These are phyloP conservation scores for Mythimna ferrago DNA, from an alignment of 2,888 invertebrate genomes.

Conservation along the genomic window DNA sequence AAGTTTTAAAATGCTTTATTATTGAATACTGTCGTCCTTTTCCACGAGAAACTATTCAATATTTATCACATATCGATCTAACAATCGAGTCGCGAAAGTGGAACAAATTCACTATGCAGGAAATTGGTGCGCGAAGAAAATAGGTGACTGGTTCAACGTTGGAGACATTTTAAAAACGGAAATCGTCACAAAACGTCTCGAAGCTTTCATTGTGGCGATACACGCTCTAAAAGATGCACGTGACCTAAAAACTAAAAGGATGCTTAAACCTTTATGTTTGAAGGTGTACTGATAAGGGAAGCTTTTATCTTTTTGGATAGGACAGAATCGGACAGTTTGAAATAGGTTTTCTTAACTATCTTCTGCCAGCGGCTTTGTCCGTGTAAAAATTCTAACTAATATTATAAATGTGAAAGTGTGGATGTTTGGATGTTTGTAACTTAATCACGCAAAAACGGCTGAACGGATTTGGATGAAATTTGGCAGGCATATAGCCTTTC, in stretches of 20 bases:
- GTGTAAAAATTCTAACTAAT: too few species aligned
- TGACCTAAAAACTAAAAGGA: slow-evolving; percentile 22
- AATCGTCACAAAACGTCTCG: neutral
- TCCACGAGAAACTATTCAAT: neutral
- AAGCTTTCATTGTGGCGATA: neutral
- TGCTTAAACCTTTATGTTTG: neutral
- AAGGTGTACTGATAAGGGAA: neutral
- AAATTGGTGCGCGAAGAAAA: slow-evolving; percentile 12
- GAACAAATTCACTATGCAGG: slow-evolving; percentile 5
- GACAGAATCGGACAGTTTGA: neutral
- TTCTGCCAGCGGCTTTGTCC: too few species aligned
- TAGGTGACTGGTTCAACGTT: neutral
- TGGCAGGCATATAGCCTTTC: too few species aligned
- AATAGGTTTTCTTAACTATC: too few species aligned
- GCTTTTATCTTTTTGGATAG: slow-evolving; percentile 5
- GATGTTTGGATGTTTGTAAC: too few species aligned
- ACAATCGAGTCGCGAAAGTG: slow-evolving; percentile 10
- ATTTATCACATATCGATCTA: slow-evolving; percentile 24
- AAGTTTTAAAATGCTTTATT: neutral
- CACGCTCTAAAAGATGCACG: slow-evolving; percentile 17
- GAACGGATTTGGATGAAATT: too few species aligned
- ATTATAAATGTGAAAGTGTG: too few species aligned
- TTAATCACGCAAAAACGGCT: too few species aligned
- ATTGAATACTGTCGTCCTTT: neutral
- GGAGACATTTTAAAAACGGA: neutral